Conservation (phyloP, 2,797 vertebrate genomes). For the Diplodus sargus region DNA sequence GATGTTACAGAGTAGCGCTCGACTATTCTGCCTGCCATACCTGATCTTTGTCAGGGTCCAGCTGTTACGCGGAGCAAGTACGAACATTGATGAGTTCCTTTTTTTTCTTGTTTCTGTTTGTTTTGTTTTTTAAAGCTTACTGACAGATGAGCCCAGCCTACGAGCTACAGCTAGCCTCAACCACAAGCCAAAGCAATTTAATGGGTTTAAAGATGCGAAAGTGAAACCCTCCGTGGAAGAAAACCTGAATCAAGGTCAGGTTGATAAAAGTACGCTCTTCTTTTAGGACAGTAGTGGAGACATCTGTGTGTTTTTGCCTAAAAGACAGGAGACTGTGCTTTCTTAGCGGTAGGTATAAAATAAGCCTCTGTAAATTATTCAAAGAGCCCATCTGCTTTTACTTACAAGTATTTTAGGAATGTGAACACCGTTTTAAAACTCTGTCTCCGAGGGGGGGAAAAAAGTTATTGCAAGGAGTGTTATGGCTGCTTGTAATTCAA, state of each 20-base stretch:
- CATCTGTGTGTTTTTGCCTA: conserved; percentile 7
- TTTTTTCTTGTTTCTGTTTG: neutral
- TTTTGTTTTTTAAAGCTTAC: neutral
- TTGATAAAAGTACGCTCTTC: conserved; percentile 16
- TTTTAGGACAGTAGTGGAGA: conserved; percentile 21
- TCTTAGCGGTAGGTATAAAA: conserved; percentile 55
- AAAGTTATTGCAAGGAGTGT: neutral
- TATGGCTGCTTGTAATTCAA: conserved; percentile 15
- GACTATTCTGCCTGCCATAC: conserved; percentile 15
- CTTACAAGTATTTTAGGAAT: conserved; percentile 61
- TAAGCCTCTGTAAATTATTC: conserved; percentile 68
- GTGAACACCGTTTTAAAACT: conserved; percentile 27
- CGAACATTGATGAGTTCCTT: neutral
- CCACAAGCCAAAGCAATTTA: neutral
- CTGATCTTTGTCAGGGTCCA: conserved; percentile 30
- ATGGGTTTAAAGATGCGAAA: neutral
- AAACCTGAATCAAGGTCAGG: conserved; percentile 26
- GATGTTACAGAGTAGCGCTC: conserved; percentile 36
- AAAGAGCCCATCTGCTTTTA: conserved; percentile 61
- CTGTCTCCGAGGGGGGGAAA: conserved; percentile 9
- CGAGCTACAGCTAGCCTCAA: neutral
- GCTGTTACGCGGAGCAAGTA: neutral
- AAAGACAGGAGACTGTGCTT: conserved; percentile 31
- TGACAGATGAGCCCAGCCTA: neutral
- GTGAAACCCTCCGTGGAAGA: neutral